A percentile compares a stretch with the other conserved stretches of the same genome.
Evolutionary conservation across 1,140 invertebrate genomes (phyloP).

Genomic region (Drosophila aff.): DNA sequence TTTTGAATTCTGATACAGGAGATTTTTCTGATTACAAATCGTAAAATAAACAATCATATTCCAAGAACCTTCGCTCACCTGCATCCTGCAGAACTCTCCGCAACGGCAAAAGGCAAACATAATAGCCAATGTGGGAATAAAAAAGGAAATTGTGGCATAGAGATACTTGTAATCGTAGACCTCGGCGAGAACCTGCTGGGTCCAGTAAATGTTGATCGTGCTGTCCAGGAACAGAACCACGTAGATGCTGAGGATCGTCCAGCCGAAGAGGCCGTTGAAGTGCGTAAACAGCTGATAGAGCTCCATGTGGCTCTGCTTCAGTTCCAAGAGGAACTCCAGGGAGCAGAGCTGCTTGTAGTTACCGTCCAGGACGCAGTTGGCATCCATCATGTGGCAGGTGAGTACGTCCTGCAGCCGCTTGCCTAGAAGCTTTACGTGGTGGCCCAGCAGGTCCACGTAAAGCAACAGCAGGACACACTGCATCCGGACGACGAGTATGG

Average conservation of each 20-base stretch:
- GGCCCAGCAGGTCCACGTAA: constrained; percentile 52
- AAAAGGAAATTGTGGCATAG: constrained; percentile 26
- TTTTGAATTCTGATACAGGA: not conserved
- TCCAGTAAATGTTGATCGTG: constrained; percentile 68
- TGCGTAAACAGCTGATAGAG: constrained; percentile 43
- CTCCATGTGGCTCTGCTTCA: constrained; percentile 65
- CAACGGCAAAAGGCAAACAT: constrained; percentile 51
- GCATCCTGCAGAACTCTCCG: constrained; percentile 61
- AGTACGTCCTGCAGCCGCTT: constrained; percentile 40
- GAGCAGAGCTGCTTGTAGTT: constrained; percentile 56
- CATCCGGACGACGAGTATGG: constrained; percentile 41
- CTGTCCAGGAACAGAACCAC: constrained; percentile 69
- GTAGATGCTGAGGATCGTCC: constrained; percentile 59
- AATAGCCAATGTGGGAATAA: constrained; percentile 35
- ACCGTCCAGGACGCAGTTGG: constrained; percentile 36
- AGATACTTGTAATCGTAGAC: constrained; percentile 44
- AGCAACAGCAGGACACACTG: constrained; percentile 66
- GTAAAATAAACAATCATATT: not conserved
- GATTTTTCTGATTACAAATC: not conserved
- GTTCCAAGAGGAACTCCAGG: constrained; percentile 54
- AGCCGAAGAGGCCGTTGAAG: constrained; percentile 63
- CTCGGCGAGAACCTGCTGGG: constrained; percentile 45
- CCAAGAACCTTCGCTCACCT: constrained; percentile 37
- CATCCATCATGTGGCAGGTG: constrained; percentile 21
- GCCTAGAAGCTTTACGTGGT: constrained; percentile 44